phyloP scores from a whole-genome alignment of 2,888 invertebrate species.

The Exephanes ischioxanthus region DNA sequence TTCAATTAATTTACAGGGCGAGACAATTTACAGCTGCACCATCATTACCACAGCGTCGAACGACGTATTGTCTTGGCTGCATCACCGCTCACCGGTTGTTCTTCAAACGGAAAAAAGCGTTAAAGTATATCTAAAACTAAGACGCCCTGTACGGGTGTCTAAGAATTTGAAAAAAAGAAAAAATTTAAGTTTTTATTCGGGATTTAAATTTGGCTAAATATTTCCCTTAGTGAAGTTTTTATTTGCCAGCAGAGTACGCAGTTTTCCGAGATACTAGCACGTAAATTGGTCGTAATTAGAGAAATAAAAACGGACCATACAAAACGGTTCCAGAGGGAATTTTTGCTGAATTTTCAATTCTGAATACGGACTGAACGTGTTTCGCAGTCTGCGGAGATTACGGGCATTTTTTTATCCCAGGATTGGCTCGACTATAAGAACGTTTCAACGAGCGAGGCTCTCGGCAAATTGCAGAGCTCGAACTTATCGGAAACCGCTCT shows the following conservation, averaged over 20 bases:
- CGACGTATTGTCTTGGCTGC: constrained; percentile 89
- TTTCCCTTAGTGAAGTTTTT: too few relatives aligned
- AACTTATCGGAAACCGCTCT: constrained; percentile 80
- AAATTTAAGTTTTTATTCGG: too few relatives aligned
- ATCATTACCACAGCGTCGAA: constrained; percentile 92
- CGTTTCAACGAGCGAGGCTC: constrained; percentile 86
- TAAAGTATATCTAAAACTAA: constrained; percentile 83
- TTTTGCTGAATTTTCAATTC: not conserved
- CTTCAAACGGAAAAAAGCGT: constrained; percentile 89
- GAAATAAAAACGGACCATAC: too few relatives aligned
- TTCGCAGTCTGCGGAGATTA: not conserved
- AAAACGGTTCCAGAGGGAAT: not conserved
- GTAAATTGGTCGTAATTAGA: too few relatives aligned
- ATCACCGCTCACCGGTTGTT: constrained; percentile 93
- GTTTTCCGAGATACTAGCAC: too few relatives aligned
- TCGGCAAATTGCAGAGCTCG: constrained; percentile 85
- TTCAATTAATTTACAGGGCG: constrained; percentile 80
- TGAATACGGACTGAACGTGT: not conserved
- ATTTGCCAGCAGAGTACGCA: too few relatives aligned
- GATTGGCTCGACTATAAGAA: constrained; percentile 89
- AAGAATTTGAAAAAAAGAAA: not conserved
- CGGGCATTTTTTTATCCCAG: constrained; percentile 82
- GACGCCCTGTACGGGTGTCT: not conserved
- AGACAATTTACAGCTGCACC: constrained; percentile 90
- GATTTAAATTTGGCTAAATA: too few relatives aligned